phyloP scores from a whole-genome alignment of 2,797 vertebrate genomes.

The Leptoclinus maculatus region DNA sequence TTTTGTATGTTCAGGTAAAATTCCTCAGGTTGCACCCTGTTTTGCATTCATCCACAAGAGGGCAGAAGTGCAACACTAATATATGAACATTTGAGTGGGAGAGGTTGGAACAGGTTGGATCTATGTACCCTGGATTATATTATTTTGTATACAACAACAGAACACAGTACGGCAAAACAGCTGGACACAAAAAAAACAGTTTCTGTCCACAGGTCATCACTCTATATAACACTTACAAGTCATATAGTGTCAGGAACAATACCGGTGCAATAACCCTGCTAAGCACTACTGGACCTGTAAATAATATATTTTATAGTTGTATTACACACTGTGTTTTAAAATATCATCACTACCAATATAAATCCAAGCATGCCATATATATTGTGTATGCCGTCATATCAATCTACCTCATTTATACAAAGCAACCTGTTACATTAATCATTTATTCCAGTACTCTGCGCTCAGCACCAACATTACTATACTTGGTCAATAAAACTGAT shows the following conservation, averaged over 20 bases:
- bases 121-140: neutral
- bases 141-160: neutral
- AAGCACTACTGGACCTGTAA: neutral
- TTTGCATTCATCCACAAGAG: slow-evolving; percentile 1
- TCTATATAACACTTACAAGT: neutral
- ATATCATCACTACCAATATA: neutral
- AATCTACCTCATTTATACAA: neutral
- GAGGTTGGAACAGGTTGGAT: neutral
- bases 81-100: neutral
- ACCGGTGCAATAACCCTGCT: no score
- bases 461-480: neutral
- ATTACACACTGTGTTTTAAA: neutral
- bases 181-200: neutral
- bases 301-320: neutral
- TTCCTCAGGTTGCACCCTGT: no score
- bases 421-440: neutral
- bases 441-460: neutral
- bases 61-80: neutral
- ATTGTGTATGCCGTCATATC: neutral
- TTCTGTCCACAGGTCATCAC: neutral
- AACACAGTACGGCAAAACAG: neutral
- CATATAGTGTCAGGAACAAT: no score
- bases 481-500: neutral
- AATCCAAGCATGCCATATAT: neutral
- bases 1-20: no score